Conservation (phyloP, 2,797 vertebrate genomes). For the Chrysocyon brachyurus region DNA sequence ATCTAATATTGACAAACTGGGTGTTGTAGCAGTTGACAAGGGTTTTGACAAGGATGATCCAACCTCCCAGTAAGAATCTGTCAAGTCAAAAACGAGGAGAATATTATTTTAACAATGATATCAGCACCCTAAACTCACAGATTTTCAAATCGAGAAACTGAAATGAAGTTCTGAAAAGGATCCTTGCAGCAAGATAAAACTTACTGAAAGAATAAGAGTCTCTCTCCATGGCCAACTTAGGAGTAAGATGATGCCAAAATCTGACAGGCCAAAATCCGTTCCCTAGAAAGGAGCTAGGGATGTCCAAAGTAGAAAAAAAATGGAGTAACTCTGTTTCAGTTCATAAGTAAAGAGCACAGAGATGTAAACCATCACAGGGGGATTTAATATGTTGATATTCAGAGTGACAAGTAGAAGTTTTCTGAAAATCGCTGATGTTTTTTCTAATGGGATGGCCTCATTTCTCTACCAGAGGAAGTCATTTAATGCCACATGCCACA, state of each 20-base stretch:
- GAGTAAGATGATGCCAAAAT: not conserved
- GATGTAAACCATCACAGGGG: not conserved
- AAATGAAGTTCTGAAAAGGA: slow-evolving; percentile 4
- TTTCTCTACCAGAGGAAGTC: not conserved
- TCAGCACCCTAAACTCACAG: slow-evolving; percentile 8
- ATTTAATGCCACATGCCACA: not conserved
- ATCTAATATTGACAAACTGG: slow-evolving; percentile 89
- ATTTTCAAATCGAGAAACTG: not conserved
- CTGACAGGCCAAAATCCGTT: not conserved
- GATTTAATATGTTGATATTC: not conserved
- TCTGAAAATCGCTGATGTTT: not conserved
- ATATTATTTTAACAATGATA: not conserved
- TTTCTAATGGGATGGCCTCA: not conserved
- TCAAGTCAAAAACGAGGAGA: slow-evolving; percentile 2
- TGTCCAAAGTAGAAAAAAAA: not conserved
- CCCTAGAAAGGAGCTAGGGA: not conserved
- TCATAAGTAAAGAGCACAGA: not conserved
- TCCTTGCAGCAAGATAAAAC: not conserved
- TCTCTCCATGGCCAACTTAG: not conserved
- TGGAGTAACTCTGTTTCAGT: not conserved
- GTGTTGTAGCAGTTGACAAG: slow-evolving; percentile 87
- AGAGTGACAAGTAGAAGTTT: not conserved
- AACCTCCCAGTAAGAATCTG: not conserved
- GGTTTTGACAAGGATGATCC: not conserved
- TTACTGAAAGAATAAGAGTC: not conserved